A percentile compares a stretch with the other conserved stretches of the same genome.
Evolutionary conservation across 2,797 vertebrate genomes (phyloP).

Genomic region (Ctenosaura bakeri): DNA sequence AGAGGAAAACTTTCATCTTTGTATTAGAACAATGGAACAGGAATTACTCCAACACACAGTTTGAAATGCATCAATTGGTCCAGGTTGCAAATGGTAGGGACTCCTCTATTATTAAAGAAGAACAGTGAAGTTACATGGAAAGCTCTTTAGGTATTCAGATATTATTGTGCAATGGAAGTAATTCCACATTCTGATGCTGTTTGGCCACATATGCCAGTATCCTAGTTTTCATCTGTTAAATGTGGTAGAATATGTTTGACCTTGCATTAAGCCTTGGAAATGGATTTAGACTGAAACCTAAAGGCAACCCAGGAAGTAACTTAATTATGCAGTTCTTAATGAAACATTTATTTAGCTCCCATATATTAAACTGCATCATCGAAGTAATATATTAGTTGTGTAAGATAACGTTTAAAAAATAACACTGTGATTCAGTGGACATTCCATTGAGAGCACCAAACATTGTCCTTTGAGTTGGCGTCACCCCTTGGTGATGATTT

Average conservation of each 20-base stretch:
- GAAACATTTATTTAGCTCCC: neutral
- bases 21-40: no score
- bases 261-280: no score
- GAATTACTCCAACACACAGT: neutral
- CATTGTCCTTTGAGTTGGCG: neutral
- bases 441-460: neutral
- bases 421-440: neutral
- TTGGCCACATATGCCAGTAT: no score
- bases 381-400: neutral
- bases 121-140: neutral
- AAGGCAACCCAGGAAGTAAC: no score
- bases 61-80: neutral
- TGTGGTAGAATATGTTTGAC: no score
- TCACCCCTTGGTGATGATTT: neutral
- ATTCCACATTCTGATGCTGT: neutral
- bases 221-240: no score
- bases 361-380: neutral
- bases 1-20: no score
- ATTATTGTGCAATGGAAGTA: neutral
- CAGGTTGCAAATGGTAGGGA: neutral
- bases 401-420: neutral
- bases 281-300: no score
- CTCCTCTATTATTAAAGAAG: neutral
- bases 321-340: neutral
- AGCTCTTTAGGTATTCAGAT: neutral